Evolutionary conservation across 35 echinoderm and acorn worm genomes (phyloP), one percentile per base, ranked within the genome.

Genomic region (Heliocidaris erythrogramma): DNA sequence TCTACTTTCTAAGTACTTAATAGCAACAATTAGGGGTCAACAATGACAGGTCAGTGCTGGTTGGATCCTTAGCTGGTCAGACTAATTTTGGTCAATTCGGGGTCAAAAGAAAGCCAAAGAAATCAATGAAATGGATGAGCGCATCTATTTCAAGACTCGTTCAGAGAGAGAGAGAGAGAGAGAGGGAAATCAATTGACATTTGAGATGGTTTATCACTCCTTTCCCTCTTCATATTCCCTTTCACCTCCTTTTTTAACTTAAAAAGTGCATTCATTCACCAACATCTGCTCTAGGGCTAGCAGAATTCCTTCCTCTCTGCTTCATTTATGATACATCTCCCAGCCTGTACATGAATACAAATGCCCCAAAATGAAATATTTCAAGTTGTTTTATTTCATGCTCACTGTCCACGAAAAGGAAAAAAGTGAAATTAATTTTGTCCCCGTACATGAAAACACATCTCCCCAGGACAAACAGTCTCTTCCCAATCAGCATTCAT

Each of bases 41-140:
- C 65, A 78, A 78, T 78, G 65, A 78, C 65, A 7, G 61, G 65
- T 78, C 65, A 78, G 27, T 7, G 18, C 16, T 27, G 35, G 3
- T 71, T 17, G 61, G 61, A 71, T 2, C 61, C 18, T 78, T 78
- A 42, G 21, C 65, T 78, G 65, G 27, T 21, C 65, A 2, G 18
- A 24, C 65, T 78, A 78, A 78, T 78, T 78, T 78, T 21, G 65
- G 65, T 24, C 21, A 8, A 78, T 78, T 78, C 27, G 14, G 65
- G 65, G 17, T 78, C 65, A 78, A 78, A 78, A 78, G 65, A 78
- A 89, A 89, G 47, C 30, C 4, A 89, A 89, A 89, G 47, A 89
- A 89, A 89, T 89, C 87, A 89, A 89, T 89, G 87, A 89, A 89
- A 89, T 42, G 31, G 87, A 89, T 47, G 47, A 48, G 31, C 42